Conservation (phyloP, 2,888 invertebrate genomes). For the Torymus auratus region DNA sequence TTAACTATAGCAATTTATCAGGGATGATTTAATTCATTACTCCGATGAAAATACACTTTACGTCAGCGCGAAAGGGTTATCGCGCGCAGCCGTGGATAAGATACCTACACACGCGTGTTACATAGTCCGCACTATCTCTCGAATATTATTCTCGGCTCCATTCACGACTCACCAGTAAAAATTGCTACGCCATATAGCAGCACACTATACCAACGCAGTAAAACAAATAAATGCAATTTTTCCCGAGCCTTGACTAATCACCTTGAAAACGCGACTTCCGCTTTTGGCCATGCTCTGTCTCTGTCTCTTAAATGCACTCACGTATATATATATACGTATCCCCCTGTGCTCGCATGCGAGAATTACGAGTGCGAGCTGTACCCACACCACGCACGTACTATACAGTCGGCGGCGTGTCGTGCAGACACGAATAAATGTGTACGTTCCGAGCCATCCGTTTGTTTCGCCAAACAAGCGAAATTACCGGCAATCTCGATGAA, state of each 20-base stretch:
- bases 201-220: background rate
- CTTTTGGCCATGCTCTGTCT: background rate
- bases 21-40: no score
- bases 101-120: no score
- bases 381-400: background rate
- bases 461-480: slow-evolving; percentile 54
- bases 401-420: background rate
- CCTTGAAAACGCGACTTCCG: slow-evolving; percentile 38
- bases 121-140: no score
- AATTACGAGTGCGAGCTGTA: background rate
- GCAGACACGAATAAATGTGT: slow-evolving; percentile 32
- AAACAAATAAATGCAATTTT: background rate
- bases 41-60: no score
- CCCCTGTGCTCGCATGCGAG: no score
- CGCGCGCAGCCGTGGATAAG: no score
- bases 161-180: no score
- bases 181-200: no score
- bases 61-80: no score
- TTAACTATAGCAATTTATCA: no score
- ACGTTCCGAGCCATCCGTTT: slow-evolving; percentile 46
- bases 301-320: background rate
- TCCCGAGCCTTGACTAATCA: slow-evolving; percentile 21
- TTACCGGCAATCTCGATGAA: slow-evolving; percentile 54
- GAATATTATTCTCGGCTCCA: no score
- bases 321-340: background rate